Evolutionary conservation across 2,888 invertebrate species (phyloP).

Genomic region (Tridacna crocea): DNA sequence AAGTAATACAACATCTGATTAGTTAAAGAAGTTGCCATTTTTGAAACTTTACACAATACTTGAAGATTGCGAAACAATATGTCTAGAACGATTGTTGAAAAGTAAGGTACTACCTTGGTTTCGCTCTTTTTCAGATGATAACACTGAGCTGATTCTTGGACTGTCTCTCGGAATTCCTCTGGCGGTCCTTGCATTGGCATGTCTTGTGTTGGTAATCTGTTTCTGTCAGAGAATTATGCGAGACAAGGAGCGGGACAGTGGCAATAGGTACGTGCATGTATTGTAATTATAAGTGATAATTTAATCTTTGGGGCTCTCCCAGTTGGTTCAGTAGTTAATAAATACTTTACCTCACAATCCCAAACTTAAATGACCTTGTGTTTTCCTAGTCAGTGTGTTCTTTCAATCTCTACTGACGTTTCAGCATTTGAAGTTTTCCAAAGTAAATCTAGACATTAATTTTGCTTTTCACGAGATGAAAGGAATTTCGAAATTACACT

Average conservation of each 20-base stretch:
- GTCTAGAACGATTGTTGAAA: background rate
- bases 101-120: background rate
- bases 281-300: background rate
- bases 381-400: background rate
- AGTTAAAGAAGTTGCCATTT: background rate
- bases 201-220: background rate
- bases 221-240: background rate
- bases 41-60: background rate
- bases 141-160: background rate
- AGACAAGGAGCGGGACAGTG: background rate
- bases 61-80: background rate
- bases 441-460: too few species aligned
- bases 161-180: slow-evolving; percentile 5
- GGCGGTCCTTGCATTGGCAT: background rate
- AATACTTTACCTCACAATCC: too few species aligned
- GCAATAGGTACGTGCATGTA: background rate
- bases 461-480: too few species aligned
- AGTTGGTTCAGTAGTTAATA: background rate
- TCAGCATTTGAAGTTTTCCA: too few species aligned
- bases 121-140: background rate
- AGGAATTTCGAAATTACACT: too few species aligned
- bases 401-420: too few species aligned
- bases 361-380: too few species aligned
- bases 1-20: too few species aligned
- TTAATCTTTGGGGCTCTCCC: background rate